Evolutionary conservation across 2,797 vertebrate species (phyloP).

Genomic region (Poeciliopsis turneri): DNA sequence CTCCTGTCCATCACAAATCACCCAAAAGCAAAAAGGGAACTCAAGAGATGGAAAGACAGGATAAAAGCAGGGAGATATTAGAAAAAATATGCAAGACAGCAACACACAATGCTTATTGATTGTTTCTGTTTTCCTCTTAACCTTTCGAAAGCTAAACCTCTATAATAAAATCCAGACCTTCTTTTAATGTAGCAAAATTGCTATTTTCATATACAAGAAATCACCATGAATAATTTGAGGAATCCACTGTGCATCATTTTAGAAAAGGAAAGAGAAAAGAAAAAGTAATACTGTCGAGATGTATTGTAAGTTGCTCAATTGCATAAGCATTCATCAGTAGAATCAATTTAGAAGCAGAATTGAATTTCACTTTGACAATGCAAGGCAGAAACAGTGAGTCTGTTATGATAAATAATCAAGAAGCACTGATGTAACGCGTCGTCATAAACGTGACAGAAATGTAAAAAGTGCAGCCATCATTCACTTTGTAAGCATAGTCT

Average conservation of each 20-base stretch:
- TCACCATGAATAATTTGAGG: background rate
- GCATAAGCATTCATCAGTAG: background rate
- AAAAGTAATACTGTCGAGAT: background rate
- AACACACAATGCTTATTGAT: conserved; percentile 47
- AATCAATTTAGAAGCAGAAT: background rate
- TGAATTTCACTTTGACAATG: background rate
- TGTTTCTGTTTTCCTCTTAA: conserved; percentile 57
- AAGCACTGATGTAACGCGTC: background rate
- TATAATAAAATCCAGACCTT: background rate
- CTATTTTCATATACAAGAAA: conserved; percentile 17
- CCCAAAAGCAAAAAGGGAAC: conserved; percentile 40
- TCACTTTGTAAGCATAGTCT: background rate
- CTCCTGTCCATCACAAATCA: conserved; percentile 71
- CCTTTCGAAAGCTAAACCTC: conserved; percentile 27
- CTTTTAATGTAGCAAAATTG: conserved; percentile 27
- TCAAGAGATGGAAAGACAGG: conserved; percentile 2
- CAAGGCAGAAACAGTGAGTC: background rate
- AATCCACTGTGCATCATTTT: background rate
- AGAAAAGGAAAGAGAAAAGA: background rate
- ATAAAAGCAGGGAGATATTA: conserved; percentile 40
- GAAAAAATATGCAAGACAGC: conserved; percentile 42
- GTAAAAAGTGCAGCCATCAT: background rate
- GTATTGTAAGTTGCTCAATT: background rate
- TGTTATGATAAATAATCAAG: conserved; percentile 1
- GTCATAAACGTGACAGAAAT: background rate